Percentiles rank a stretch among this genome's conserved stretches.
Evolutionary conservation across 2,113 vertebrate genomes (phyloP).

Genomic region (Pituophis catenifer): DNA sequence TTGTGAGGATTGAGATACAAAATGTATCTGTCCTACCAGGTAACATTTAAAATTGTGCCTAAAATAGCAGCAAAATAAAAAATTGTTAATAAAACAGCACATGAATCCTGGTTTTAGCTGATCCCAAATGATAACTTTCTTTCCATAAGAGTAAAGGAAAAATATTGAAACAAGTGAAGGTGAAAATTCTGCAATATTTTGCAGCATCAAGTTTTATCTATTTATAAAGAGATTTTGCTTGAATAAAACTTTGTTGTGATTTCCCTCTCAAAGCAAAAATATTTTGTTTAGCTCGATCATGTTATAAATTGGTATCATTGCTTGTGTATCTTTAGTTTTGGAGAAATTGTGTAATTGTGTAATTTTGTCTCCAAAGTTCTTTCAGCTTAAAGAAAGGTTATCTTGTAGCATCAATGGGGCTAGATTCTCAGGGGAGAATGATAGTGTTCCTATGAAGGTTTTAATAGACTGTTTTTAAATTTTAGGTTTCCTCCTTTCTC

Average conservation of each 20-base stretch:
- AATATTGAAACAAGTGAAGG: not conserved
- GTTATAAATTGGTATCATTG: not conserved
- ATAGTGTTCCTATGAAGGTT: not conserved
- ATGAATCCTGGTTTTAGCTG: not conserved
- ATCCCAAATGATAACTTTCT: not conserved
- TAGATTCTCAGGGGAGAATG: not conserved
- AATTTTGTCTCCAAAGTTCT: not conserved
- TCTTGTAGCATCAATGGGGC: not conserved
- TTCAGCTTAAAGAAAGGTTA: not conserved
- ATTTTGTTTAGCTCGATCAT: not conserved
- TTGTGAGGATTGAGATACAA: not conserved
- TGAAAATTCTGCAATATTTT: not conserved
- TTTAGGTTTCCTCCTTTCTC: constrained; percentile 82
- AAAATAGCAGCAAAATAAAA: not conserved
- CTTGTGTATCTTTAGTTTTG: not conserved
- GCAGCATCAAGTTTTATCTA: not conserved
- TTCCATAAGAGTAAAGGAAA: not conserved
- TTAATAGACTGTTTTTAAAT: constrained; percentile 21
- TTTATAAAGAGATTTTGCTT: not conserved
- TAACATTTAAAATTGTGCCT: not conserved
- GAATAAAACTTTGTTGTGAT: not conserved
- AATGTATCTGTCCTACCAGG: not conserved
- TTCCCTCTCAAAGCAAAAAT: not conserved
- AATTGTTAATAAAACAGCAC: not conserved
- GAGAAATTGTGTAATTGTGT: not conserved